Base-by-base conservation (phyloP, 2,113 vertebrate genomes). In the Coregonus clupeaformis region DNA sequence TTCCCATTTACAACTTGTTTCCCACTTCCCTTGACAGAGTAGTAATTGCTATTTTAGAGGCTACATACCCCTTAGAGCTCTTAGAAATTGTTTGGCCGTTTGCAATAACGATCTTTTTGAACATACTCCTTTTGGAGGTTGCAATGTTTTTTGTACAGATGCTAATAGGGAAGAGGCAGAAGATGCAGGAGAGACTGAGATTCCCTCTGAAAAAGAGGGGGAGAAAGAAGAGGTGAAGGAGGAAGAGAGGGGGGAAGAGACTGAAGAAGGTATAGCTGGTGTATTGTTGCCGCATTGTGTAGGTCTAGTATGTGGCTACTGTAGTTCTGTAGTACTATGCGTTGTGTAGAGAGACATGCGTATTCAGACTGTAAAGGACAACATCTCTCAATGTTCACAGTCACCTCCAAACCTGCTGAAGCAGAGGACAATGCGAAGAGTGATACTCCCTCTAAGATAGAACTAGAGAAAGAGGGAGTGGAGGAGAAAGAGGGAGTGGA, bases 131-230 rank as follows among this genome's bases (percentile, higher is more conserved):
- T 14, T 16, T 16, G 49, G 49, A 52, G 49, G 49, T 5, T 52
- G 49, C 49, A 52, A 52, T 52, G 49, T 52, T 14, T 52, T 52
- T 18, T 52, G 49, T 52, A 52, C 49, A 52, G 49, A 14, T 30
- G 65, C 27, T 20, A 32, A n/a, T 3, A 66, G 63, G 20, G 63
- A 66, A 32, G 27, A 6, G 67, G 7, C 11, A 22, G 2, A 22
- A 36, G 73, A 69, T n/a, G 27, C 16, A 27, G 24, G 29, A n/a
- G 60, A 13, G 36, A 71, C 42, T 71, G 76, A 86, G 81, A 69
- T 57, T 63, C 82, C 83, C 82, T 81, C 27, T 75, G 86, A 13
- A 30, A 65, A 65, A 16, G 63, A 65, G 63, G 14, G 16, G 6
- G 4, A 25, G 13, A 25, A n/a, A 29, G 52, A 36, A 5, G 47